phyloP scores from a whole-genome alignment of 2,113 vertebrate genomes.

The Platycercus adscitus region DNA sequence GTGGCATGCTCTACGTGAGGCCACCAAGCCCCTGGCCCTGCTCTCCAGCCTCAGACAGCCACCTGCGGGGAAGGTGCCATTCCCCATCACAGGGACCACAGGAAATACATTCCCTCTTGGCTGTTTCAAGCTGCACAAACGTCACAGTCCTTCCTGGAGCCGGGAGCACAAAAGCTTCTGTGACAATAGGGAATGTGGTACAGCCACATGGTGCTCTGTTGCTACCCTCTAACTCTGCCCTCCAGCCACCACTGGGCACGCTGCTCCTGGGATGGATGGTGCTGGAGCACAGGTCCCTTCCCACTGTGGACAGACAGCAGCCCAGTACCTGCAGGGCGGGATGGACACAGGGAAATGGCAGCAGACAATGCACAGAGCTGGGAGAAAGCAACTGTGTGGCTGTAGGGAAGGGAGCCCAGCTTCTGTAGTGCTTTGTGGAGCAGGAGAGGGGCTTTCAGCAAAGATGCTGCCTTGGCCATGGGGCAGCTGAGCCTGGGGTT shows the following conservation, averaged over 20 bases:
- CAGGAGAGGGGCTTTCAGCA: background rate
- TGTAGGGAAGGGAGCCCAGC: background rate
- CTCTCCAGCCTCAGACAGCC: background rate
- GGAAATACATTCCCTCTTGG: background rate
- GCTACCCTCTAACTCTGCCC: background rate
- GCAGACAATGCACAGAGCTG: background rate
- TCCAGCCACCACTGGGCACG: background rate
- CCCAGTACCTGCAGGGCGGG: background rate
- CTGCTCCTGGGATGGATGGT: background rate
- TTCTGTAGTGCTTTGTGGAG: fast-evolving
- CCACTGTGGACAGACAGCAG: background rate
- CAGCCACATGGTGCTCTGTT: fast-evolving
- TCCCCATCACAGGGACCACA: background rate
- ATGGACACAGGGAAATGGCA: fast-evolving
- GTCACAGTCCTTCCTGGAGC: background rate
- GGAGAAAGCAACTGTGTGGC: fast-evolving
- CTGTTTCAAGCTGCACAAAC: background rate
- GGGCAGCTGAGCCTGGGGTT: background rate
- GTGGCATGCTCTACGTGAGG: fast-evolving
- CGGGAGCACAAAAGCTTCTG: fast-evolving
- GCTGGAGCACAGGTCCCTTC: fast-evolving
- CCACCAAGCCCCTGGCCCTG: fast-evolving
- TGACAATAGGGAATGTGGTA: fast-evolving
- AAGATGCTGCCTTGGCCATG: fast-evolving
- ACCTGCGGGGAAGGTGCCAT: fast-evolving